phyloP scores from a whole-genome alignment of 2,797 vertebrate species.

The Hydrophis major region DNA sequence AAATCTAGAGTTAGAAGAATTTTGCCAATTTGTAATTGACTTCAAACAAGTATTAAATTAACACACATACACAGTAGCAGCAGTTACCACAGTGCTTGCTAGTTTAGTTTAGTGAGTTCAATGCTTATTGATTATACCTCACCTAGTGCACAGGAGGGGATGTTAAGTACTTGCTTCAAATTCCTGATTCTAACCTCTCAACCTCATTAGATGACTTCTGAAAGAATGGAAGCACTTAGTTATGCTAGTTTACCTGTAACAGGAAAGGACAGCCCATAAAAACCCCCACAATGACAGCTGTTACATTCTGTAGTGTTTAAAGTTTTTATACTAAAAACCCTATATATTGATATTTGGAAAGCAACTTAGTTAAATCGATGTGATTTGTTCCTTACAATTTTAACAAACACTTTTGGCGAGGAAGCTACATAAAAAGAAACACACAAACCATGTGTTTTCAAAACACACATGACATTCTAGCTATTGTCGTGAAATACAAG shows the following conservation, averaged over 20 bases:
- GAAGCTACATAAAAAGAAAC: constrained; percentile 23
- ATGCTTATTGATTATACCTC: constrained; percentile 22
- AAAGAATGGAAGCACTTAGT: not conserved
- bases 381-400: not conserved
- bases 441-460: constrained; percentile 33
- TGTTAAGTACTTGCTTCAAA: not conserved
- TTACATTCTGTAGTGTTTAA: constrained; percentile 25
- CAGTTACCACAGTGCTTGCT: constrained; percentile 11
- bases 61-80: not conserved
- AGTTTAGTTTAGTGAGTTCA: constrained; percentile 5
- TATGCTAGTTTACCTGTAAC: not conserved
- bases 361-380: not conserved
- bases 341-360: not conserved
- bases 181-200: not conserved
- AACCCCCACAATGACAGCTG: not conserved
- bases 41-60: constrained; percentile 2
- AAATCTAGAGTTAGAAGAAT: constrained; percentile 20
- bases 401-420: not conserved
- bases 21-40: constrained; percentile 17
- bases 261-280: not conserved
- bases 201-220: not conserved
- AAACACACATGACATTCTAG: constrained; percentile 50
- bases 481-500: constrained; percentile 51
- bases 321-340: not conserved
- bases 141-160: not conserved